Evolutionary conservation across 92 coral and sea anemone species (phyloP).

Genomic region (Phenganax marumi): DNA sequence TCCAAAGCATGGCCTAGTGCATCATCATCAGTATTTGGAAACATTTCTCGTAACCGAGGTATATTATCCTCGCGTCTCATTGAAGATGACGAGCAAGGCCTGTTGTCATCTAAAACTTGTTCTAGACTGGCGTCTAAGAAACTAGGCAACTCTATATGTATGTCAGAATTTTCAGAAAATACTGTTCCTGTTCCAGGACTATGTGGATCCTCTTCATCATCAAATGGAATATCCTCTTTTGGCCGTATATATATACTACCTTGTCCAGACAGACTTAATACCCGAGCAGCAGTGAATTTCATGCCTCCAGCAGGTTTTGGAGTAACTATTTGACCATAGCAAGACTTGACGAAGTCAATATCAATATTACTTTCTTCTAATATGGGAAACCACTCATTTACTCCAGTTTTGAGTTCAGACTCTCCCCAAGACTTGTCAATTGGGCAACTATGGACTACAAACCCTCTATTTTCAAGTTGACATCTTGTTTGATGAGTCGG

Average conservation of each 20-base stretch:
- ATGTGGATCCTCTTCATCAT: not conserved
- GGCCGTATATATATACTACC: conserved; percentile 57
- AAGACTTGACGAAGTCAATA: conserved; percentile 35
- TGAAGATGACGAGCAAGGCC: not conserved
- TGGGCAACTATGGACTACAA: conserved; percentile 52
- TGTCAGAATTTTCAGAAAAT: conserved; percentile 1
- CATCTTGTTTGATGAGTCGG: conserved; percentile 62
- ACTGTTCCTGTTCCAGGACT: not conserved
- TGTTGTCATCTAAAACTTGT: not conserved
- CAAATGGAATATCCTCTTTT: conserved; percentile 42
- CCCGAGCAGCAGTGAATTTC: conserved; percentile 51
- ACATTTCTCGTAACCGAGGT: not conserved
- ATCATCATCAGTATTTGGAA: not conserved
- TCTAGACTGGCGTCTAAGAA: not conserved
- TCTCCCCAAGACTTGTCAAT: conserved; percentile 52
- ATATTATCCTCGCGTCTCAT: not conserved
- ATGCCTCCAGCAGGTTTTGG: conserved; percentile 57
- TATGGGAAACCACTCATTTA: conserved; percentile 52
- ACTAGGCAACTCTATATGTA: not conserved
- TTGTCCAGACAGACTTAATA: conserved; percentile 59
- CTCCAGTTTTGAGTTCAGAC: conserved; percentile 44
- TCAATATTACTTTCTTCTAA: conserved; percentile 40
- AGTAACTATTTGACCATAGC: conserved; percentile 59
- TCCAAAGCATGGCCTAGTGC: not conserved
- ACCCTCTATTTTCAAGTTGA: conserved; percentile 49